Conservation (phyloP, 2,797 vertebrate species). For the Protonibea diacanthus region DNA sequence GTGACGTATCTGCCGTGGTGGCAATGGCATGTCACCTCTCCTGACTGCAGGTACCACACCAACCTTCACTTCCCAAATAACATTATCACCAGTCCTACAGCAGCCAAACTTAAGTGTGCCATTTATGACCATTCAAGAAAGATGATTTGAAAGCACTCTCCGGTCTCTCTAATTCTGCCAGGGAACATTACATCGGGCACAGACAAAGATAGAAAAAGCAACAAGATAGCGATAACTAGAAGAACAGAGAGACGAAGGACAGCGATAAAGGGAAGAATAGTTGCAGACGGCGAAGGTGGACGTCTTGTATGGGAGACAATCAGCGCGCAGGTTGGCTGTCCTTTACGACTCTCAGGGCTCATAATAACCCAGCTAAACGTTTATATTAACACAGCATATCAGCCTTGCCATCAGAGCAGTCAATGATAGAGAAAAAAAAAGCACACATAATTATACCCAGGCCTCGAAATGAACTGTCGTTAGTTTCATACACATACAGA, state of each 20-base stretch:
- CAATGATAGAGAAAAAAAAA: constrained; percentile 85
- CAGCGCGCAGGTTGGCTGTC: constrained; percentile 75
- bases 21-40: constrained; percentile 7
- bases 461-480: constrained; percentile 87
- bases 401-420: constrained; percentile 85
- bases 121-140: constrained; percentile 51
- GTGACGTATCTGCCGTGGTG: constrained; percentile 16
- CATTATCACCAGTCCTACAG: constrained; percentile 47
- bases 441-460: constrained; percentile 86
- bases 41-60: constrained; percentile 21
- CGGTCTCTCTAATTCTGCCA: constrained; percentile 55
- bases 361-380: constrained; percentile 88
- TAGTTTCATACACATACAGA: constrained; percentile 84
- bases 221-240: constrained; percentile 67
- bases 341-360: constrained; percentile 83
- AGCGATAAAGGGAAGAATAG: constrained; percentile 65
- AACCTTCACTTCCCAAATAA: constrained; percentile 50
- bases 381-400: constrained; percentile 89
- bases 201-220: constrained; percentile 67
- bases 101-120: constrained; percentile 46
- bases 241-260: constrained; percentile 55
- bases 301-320: constrained; percentile 76
- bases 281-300: constrained; percentile 62
- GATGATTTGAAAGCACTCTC: constrained; percentile 67
- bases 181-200: constrained; percentile 54